Evolutionary conservation across 2,797 vertebrate species (phyloP), one percentile per base, ranked within the genome.

Genomic region (Neoniphon sammara): DNA sequence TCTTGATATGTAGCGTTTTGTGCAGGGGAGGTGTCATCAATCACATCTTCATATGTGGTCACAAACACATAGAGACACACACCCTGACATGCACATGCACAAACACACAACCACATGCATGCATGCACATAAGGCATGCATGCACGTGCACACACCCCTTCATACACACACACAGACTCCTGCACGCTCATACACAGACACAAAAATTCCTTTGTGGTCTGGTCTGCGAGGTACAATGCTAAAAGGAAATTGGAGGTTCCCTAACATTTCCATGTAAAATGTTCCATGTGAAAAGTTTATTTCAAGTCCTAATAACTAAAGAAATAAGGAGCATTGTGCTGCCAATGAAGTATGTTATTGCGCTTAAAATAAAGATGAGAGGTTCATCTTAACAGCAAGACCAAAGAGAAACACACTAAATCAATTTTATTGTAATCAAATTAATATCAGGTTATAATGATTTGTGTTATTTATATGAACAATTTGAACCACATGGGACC

Each of bases 41-140:
- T 86, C 86, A 89, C 64, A 66, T 31, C 53, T 71, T 83, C n/a
- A 78, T 55, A 75, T 66, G 74, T 31, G 71, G 75, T 78, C 67
- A 11, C 30, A 36, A 54, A 46, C 9, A 18, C n/a, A 31, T 58
- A n/a, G 47, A 42, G 54, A 25, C 47, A 25, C 47, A 31, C 39
- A 49, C 39, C 31, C 66, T 31, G 47, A 0, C 31, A 55, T 7
- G 18, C 72, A 75, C 67, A 21, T 52, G 52, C 54, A 27, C 7
- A 49, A 23, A 36, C 18, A 36, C 66, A 54, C 42, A 58, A 47
- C 67, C 46, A 57, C 39, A 69, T 52, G 34, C 71, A 75, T 49
- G 62, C 49, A 44, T 18, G 39, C 44, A 61, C 44, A 58, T n/a
- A n/a, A n/a, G n/a, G n/a, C 44, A 50, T 21, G n/a, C n/a, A n/a